Evolutionary conservation across 1,140 invertebrate species (phyloP).

Genomic region (Oppia nitens): DNA sequence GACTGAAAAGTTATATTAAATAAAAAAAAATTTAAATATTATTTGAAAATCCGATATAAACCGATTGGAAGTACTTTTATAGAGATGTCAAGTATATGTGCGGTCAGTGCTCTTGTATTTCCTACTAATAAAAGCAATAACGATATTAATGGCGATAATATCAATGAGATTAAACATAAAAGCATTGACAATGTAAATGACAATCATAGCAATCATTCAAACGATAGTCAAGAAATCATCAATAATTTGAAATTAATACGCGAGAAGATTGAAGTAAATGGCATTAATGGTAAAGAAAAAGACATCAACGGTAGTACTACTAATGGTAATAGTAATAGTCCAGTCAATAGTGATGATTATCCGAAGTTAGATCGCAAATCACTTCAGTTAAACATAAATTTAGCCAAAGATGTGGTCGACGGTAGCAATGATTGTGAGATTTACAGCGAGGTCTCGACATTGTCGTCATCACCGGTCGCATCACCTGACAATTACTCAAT

Average conservation of each 20-base stretch:
- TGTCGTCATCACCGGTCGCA: constrained; percentile 1
- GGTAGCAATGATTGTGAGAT: not conserved
- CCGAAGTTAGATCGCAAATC: no score
- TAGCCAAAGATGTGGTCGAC: not conserved
- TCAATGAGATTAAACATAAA: not conserved
- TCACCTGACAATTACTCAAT: not conserved
- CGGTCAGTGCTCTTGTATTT: not conserved
- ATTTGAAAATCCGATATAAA: no score
- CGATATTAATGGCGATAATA: not conserved
- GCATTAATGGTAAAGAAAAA: not conserved
- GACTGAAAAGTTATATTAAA: no score
- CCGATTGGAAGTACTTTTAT: no score
- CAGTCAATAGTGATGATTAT: no score
- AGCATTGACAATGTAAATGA: not conserved
- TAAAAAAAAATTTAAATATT: no score
- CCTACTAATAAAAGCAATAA: not conserved
- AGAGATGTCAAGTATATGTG: not conserved
- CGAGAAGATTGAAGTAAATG: not conserved
- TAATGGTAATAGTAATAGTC: not conserved
- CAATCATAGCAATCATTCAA: not conserved
- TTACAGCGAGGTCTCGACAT: constrained; percentile 7
- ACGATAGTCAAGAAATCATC: not conserved
- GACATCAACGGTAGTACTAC: not conserved
- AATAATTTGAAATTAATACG: not conserved
- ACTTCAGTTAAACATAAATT: no score